Base-by-base conservation (phyloP, 1,140 invertebrate species). In the Lordiphosa clarofinis region DNA sequence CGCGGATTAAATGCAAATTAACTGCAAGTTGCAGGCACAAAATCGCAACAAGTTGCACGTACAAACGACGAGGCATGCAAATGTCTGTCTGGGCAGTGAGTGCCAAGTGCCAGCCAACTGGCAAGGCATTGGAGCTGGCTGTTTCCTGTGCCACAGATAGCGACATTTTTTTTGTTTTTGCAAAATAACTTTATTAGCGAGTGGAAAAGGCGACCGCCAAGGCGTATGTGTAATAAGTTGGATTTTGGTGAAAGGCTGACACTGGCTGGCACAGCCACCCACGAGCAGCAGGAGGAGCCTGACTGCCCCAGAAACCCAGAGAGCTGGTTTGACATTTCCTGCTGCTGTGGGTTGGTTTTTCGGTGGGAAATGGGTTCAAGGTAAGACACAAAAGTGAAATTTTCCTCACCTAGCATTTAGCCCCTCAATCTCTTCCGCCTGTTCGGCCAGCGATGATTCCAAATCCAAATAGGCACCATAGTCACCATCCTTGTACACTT, bases 401-500 rank as follows among this genome's bases (percentile, higher is more conserved):
- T 58, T 48, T 94, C 68, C 94, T 96, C 90, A 99, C 97, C 96
- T 97, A 86, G 95, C 94, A 88, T 95, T 94, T 82, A 99, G 96
- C 62, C 96, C 96, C 89, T 99, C 97, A 73, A 99, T 94, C 88
- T 99, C 98, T 88, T 99, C 97, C 63, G 95, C 93, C 88, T 99
- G 97, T 90, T 99, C 97, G 76, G 94, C 95, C 69, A 99, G 94
- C 31, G 97, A 96, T 15, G 96, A 95, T 89, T 99, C 97, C 86
- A 98, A 92, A 90, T 99, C 98, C 89, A 99, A 90, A 90, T 99
- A 99, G 47, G 95, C 94, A n/a, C 97, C 97, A 90, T 96, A 98
- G 89, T 98, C 97, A 66, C 97, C 96, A 90, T 98, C 96, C 90
- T 97, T 96, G 90, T 98, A 99, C 50, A 99, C 92, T 90, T 99